Conservation (phyloP, 2,797 vertebrate species). For the Natrix natrix region DNA sequence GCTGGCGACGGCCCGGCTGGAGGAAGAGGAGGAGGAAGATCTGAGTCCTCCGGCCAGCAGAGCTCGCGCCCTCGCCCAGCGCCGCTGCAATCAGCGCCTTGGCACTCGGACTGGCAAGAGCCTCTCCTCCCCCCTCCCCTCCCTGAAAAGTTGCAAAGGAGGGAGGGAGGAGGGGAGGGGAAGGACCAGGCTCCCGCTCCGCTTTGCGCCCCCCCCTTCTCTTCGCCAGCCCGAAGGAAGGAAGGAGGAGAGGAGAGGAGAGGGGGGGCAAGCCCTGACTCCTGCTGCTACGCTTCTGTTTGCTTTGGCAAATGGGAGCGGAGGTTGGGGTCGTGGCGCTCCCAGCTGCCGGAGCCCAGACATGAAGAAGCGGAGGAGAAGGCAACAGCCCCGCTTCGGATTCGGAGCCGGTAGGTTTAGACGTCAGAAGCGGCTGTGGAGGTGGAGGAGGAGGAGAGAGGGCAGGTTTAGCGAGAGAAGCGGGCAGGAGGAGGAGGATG, state of each 20-base stretch:
- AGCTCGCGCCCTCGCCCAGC: not conserved
- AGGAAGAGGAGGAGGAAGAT: too few species aligned
- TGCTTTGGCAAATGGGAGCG: not conserved
- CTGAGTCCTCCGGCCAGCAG: not conserved
- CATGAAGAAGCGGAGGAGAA: not conserved
- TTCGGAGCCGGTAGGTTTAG: not conserved
- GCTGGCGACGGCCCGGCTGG: not conserved
- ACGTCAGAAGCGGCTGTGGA: not conserved
- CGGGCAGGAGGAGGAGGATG: too few species aligned
- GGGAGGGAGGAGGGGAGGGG: too few species aligned
- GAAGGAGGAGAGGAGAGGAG: too few species aligned
- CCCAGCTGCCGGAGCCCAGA: not conserved
- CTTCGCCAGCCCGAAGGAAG: too few species aligned
- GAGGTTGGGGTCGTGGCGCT: not conserved
- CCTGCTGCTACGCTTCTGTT: not conserved
- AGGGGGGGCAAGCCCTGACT: not conserved
- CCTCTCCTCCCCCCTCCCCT: not conserved
- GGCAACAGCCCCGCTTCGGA: not conserved
- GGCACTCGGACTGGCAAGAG: not conserved
- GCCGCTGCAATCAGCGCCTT: not conserved
- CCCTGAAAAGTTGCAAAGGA: not conserved
- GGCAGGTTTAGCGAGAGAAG: not conserved
- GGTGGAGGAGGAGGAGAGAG: rapidly evolving
- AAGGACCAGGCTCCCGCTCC: not conserved
- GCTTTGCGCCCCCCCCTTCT: too few species aligned